Evolutionary conservation across 2,797 vertebrate genomes (phyloP), one percentile per base, ranked within the genome.

Genomic region (Leptodactylus fallax): DNA sequence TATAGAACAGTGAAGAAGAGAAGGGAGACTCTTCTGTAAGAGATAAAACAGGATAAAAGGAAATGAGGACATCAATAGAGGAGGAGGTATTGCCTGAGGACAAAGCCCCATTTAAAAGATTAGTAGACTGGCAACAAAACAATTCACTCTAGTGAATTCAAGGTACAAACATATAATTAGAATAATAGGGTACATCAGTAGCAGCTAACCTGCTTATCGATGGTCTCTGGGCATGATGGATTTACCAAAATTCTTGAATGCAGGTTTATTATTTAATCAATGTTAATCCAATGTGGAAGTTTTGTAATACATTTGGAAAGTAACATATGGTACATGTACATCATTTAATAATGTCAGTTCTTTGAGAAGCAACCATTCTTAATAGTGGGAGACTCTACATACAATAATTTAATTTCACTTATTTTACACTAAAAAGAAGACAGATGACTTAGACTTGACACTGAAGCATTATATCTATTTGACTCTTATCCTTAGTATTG

Each of bases 381-480:
- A 49, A 10, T 21, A 72, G 12, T 49, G 11, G 21, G 1, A n/a
- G 19, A 12, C n/a, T 49, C 12, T 11, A 12, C 14, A 71, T 45
- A 2, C 5, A 21, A 51, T 3, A 74, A 49, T 74, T 11, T 51
- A 6, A n/a, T 74, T 49, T 6, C 45, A 72, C 36, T 72, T 72
- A 11, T 69, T 36, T 8, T 36, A 23, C 36, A 17, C 21, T 51
- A 58, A 49, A 60, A n/a, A 83, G 27, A 83, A 47, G 63, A 69
- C 21, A 27, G 23, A 21, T 72, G 67, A 12, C 67, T 71, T 21
- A 58, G 11, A 55, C 60, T 84, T 74, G 36, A 47, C 67, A 36
- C 10, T 77, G 83, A 47, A 47, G 60, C 55, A 61, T 49, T 11
- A 76, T 45, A 61, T 61, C 56, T 74, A 56, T 76, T 61, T 76